Evolutionary conservation across 2,797 vertebrate species (phyloP), one percentile per base, ranked within the genome.

Genomic region (Aselliscus stoliczkanus): DNA sequence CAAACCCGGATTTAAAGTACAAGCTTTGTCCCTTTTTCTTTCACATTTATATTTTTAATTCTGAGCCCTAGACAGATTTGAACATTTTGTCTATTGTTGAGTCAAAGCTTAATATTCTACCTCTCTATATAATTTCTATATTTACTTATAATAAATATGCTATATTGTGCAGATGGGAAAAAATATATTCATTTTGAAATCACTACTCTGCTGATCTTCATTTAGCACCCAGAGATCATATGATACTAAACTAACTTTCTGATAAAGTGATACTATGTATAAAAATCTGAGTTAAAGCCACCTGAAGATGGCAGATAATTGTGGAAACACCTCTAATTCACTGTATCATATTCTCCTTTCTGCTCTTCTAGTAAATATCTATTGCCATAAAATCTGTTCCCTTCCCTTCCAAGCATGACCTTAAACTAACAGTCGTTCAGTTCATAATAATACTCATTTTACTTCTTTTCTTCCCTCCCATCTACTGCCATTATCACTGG

Each of bases 231-330:
- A 73, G 42, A 52, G 29, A 84, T 93, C 15, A 60, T 12, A 37
- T 56, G 27, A n/a, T 44, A 62, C 13, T 87, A 79, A 87, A 42
- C 13, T 23, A 9, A 39, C 58, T 85, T 88, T 76, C 31, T 92
- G n/a, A 47, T 21, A 29, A 54, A 82, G 3, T 86, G 14, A 81
- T 39, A 77, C 5, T 15, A 5, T 21, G 7, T 29, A 42, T 34
- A 29, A 58, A 96, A 80, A 56, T 56, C 39, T 52, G 69, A 88
- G 56, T 77, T 62, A 64, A 4, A 69, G 27, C 10, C 7, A 31
- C 50, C 23, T 86, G 44, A 76, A 27, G 11, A 70, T 42, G n/a
- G 13, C 5, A 82, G 25, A 29, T 77, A 29, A n/a, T 10, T 39
- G 54, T 3, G 47, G n/a, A 27, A 93, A 52, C 42, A 60, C 7